These are phyloP conservation scores for Herpailurus yagouaroundi DNA, from an alignment of 2,113 vertebrate genomes.

Conservation along the genomic window DNA sequence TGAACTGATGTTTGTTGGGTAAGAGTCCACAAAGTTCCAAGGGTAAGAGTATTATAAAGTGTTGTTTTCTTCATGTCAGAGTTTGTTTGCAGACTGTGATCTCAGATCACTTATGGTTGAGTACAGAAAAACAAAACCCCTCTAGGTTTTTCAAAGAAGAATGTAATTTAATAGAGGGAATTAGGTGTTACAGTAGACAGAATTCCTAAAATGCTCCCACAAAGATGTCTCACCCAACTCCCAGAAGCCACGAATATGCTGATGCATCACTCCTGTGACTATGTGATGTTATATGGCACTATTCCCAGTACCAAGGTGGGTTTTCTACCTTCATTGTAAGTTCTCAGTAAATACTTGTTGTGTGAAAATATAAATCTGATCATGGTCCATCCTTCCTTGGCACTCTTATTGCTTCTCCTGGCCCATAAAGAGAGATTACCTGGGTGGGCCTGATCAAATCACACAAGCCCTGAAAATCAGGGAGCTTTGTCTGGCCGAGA, in stretches of 20 bases:
- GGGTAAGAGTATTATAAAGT: not conserved
- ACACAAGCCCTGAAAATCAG: not conserved
- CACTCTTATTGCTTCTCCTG: not conserved
- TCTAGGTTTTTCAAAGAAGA: conserved; percentile 37
- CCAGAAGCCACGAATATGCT: not conserved
- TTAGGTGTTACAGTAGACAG: not conserved
- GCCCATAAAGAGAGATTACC: not conserved
- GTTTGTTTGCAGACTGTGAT: not conserved
- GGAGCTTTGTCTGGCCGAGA: not conserved
- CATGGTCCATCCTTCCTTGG: not conserved
- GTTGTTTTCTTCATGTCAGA: not conserved
- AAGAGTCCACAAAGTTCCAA: not conserved
- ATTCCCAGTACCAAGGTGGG: not conserved
- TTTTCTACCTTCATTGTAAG: conserved; percentile 1
- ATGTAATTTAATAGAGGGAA: not conserved
- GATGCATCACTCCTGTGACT: not conserved
- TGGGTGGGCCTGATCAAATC: not conserved
- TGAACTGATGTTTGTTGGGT: not conserved
- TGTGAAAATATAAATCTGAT: not conserved
- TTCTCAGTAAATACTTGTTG: not conserved
- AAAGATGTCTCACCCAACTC: not conserved
- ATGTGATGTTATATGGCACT: no score
- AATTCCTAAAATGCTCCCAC: not conserved
- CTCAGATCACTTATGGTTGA: not conserved
- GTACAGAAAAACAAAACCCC: not conserved